A percentile compares a stretch with the other conserved stretches of the same genome.
phyloP scores from a whole-genome alignment of 2,113 vertebrate species.

The Odontophorus gujanensis region DNA sequence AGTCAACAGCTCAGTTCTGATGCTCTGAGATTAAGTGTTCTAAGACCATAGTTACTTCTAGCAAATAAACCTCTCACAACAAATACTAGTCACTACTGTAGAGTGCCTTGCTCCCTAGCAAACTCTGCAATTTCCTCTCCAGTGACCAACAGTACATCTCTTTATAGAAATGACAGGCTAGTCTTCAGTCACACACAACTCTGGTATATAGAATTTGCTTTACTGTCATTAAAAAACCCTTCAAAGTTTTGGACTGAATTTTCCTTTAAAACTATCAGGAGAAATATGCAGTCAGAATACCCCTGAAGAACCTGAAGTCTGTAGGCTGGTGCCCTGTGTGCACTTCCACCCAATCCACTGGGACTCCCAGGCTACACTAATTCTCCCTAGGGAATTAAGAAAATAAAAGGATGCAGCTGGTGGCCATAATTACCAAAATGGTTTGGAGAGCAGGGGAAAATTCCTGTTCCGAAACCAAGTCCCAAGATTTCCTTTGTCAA shows the following conservation, averaged over 20 bases:
- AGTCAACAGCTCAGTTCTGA: not conserved
- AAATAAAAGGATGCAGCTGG: not conserved
- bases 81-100: not conserved
- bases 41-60: not conserved
- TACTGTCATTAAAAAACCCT: not conserved
- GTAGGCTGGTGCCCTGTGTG: not conserved
- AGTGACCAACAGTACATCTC: not conserved
- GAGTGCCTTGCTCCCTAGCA: not conserved
- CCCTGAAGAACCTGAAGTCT: not conserved
- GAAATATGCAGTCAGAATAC: not conserved
- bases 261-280: not conserved
- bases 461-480: too few relatives aligned
- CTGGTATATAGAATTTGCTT: not conserved
- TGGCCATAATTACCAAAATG: fast-evolving
- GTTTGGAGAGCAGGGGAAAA: not conserved
- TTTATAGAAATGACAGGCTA: not conserved
- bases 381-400: not conserved
- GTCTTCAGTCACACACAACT: not conserved
- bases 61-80: not conserved
- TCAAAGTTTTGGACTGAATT: not conserved
- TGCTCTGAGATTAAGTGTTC: not conserved
- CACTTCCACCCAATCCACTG: not conserved
- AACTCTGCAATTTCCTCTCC: not conserved
- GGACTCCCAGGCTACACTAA: too few relatives aligned
- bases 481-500: not conserved